These are phyloP conservation scores for Palythoa grandis DNA, from an alignment of 92 coral and sea anemone genomes.

Conservation along the genomic window DNA sequence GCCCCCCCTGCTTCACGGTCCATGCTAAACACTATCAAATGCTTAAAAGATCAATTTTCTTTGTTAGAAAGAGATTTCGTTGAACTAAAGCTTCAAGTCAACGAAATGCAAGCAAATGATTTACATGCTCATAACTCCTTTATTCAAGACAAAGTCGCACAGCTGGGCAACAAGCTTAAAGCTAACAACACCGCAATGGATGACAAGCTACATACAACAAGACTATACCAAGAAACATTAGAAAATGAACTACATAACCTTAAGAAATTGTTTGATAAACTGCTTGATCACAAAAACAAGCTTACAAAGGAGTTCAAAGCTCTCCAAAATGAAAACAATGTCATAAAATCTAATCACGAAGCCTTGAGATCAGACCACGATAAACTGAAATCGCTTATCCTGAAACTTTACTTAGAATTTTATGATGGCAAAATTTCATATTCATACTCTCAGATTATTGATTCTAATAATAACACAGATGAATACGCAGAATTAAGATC, in stretches of 20 bases:
- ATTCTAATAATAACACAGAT: neutral
- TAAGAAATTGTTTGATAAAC: neutral
- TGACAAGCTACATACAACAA: neutral
- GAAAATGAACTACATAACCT: neutral
- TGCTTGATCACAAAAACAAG: neutral
- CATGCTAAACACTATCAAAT: too few relatives aligned
- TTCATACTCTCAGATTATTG: neutral
- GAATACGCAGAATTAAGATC: neutral
- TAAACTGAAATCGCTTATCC: neutral
- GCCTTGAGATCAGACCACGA: neutral
- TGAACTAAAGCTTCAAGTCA: constrained; percentile 5
- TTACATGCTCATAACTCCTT: neutral
- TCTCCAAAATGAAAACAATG: neutral
- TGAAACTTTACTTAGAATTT: neutral
- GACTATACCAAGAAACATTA: neutral
- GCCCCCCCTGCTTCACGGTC: too few relatives aligned
- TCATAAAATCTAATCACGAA: neutral
- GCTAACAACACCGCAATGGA: neutral
- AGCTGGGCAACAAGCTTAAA: neutral
- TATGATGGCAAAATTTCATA: neutral
- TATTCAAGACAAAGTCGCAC: neutral
- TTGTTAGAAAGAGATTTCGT: constrained; percentile 14
- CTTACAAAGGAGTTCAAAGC: neutral
- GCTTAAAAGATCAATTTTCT: neutral
- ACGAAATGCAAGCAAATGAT: neutral